Evolutionary conservation across 2,888 invertebrate genomes (phyloP), one percentile per base, ranked within the genome.

Genomic region (Rhingia rostrata): DNA sequence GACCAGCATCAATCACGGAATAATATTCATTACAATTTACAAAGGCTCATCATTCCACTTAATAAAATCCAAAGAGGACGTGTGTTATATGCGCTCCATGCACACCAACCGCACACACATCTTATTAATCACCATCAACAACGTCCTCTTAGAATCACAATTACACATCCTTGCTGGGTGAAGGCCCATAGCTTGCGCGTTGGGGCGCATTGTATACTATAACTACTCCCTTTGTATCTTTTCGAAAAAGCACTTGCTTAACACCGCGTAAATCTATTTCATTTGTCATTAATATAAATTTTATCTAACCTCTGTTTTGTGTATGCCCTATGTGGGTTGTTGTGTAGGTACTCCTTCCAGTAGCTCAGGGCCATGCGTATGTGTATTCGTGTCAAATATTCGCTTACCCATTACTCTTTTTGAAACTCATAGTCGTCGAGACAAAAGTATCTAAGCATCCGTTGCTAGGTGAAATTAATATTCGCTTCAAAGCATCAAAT

Each of bases 241-340:
- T 73, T 78, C 45, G 22, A 56, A 78, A 82, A 73, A 78, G 69
- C 83, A 78, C 83, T 83, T 83, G 83, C 74, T 75, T 67, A 75
- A 80, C 79, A 86, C 75, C 75, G 83, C 83, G 86, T 84, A 86
- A 78, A 86, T 86, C 80, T 80, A 84, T 80, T 86, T 66, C 73
- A 70, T 78, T 74, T 86, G 73, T 64, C 75, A 84, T 79, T 80
- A 73, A 77, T 86, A 86, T 86, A 78, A 86, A 78, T 86, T 86
- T 73, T 66, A 64, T 70, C 43, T 74, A 79, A 83, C 79, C 69
- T 84, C 63, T 70, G 53, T 60, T 45, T 53, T 35, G 22, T 22
- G 1, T 43, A 32, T 43, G 61, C 9, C 37, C 4, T 12, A 33
- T 51, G 41, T 47, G 9, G 4, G 33, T 10, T 32, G 56, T 53